A percentile compares a stretch with the other conserved stretches of the same genome.
These are phyloP conservation scores for Eira barbara DNA, from an alignment of 2,113 vertebrate genomes.

Conservation along the genomic window DNA sequence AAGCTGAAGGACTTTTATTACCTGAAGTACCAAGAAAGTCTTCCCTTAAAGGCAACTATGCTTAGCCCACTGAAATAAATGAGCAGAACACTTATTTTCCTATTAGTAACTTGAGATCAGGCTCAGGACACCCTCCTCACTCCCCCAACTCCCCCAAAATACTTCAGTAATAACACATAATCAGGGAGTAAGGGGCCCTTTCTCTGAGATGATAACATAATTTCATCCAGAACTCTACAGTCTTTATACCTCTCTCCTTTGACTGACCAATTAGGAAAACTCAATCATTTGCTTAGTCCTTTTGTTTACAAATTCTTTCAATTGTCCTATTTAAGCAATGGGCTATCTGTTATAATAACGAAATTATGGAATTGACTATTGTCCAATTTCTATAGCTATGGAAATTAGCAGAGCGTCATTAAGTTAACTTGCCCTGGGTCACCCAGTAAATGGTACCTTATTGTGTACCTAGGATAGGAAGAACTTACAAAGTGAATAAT, in stretches of 20 bases:
- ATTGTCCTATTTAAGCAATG: neutral
- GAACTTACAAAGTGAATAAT: neutral
- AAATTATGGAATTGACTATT: neutral
- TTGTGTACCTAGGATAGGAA: neutral
- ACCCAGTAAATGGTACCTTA: neutral
- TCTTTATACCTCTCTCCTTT: neutral
- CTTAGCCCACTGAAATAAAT: neutral
- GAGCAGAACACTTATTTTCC: neutral
- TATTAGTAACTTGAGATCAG: neutral
- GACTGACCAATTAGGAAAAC: neutral
- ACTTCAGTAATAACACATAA: neutral
- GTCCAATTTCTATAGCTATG: neutral
- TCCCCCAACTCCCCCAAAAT: neutral
- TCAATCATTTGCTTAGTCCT: neutral
- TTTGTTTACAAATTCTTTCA: neutral
- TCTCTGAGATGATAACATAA: neutral
- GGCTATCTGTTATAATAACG: neutral
- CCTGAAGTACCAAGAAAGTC: neutral
- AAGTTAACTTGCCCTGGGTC: neutral
- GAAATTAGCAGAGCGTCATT: neutral
- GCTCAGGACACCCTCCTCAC: neutral
- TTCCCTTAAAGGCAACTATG: neutral
- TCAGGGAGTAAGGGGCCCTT: neutral
- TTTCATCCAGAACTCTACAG: neutral
- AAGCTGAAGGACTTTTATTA: neutral